Evolutionary conservation across 2,888 invertebrate species (phyloP), one percentile per base, ranked within the genome.

Genomic region (Alitta virens): DNA sequence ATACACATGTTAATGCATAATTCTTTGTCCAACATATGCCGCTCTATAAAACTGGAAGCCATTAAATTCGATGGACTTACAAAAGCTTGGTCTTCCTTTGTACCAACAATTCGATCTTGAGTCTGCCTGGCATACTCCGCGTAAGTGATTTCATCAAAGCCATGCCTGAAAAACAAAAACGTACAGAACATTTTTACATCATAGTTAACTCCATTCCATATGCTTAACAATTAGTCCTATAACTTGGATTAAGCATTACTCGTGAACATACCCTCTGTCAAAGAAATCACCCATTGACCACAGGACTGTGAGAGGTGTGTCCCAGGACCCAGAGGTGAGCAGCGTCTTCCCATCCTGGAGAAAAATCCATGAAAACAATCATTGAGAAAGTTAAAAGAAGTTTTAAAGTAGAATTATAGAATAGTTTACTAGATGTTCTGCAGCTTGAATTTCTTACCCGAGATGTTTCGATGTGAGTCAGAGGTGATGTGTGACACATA

Each of bases 91-190:
- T 91, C 91, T 23, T 88, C 88, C 79, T 90, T 90, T 0, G 97
- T 97, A 64, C 94, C 96, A 57, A 98, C 88, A 60, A 96, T 88
- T 67, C 90, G 87, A 74, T 95, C 94, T 81, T 94, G 92, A 0
- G 86, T 83, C 38, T 72, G 71, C 67, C 94, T 94, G 70, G 91
- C 91, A 82, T 96, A 96, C 79, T 96, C 95, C 38, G 92, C 90
- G 79, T 94, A 91, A 72, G 92, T 91, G 71, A 96, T 94, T 68
- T 90, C 89, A 72, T 90, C 88, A 70, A 94, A 86, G 33, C 89
- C 85, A 72, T 88, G 86, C 73, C 91, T 90, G 78, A 27, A 71
- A 66, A 54, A 60, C 50, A 65, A 33, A 33, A n/a, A n/a, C n/a
- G n/a, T n/a, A n/a, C n/a, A n/a, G n/a, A n/a, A n/a, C n/a, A n/a